Evolutionary conservation across 1,140 invertebrate genomes (phyloP), one percentile per base, ranked within the genome.

Genomic region (Drosophila saltans): DNA sequence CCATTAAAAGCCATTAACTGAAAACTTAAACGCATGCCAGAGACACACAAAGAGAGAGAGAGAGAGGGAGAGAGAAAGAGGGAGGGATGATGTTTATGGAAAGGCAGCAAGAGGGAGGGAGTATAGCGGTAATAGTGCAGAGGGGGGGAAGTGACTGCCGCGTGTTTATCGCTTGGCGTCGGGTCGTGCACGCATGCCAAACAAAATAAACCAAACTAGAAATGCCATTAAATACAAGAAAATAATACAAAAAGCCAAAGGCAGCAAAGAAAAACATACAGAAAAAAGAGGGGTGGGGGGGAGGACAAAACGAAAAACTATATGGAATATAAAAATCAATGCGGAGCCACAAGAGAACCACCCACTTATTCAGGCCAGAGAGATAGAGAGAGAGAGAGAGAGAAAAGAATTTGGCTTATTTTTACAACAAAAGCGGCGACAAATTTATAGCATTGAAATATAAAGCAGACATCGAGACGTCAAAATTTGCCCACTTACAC

Each of bases 1-100:
- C 83, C 83, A 88, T 88, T 88, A 88, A 88, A 88, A 88, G 83
- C 83, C 84, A 88, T 88, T 88, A 88, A 88, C 83, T 88, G 80
- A 83, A 88, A 89, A 88, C 83, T 88, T 88, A 88, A 88, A 89
- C 83, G 83, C 83, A 88, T 89, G 84, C 83, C 84, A 80, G 68
- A 86, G 83, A 86, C 72, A 88, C 80, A 59, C 40, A 61, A n/a
- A 63, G 68, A 86, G 76, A 86, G 69, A 88, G 76, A 56, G 33
- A 61, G 5, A 36, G 33, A 36, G 33, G 1, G 33, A 36, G 33
- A 6, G 33, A 61, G 9, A 43, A 7, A 43, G n/a, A 33, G 56
- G 28, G 48, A 67, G 52, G 45, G 55, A 60, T 48, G 43, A 30
- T 30, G 28, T 7, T 36, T 36, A 36, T 36, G 6, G 33, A 5